Base-by-base conservation (phyloP, 2,888 invertebrate species). In the Drosophila mayaguana region DNA sequence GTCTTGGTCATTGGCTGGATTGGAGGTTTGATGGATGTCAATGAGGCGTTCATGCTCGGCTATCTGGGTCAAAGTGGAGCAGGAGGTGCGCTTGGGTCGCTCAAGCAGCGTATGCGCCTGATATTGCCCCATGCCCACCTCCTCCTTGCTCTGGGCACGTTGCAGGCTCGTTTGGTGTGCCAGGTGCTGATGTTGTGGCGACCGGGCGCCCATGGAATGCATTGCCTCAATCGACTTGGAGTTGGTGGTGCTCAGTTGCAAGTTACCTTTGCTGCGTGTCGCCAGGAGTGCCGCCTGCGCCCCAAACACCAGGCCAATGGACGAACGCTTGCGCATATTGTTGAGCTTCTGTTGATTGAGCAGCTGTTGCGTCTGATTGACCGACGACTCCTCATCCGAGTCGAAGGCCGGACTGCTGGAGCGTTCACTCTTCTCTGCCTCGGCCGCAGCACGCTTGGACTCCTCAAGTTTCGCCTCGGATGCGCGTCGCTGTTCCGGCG, bases 351-450 rank as follows among this genome's bases (percentile, higher is more conserved):
- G 91, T 59, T 92, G 91, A 34, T 72, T 88, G 53, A 92, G 91
- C 76, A 90, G 70, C 45, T 90, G 89, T 56, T 94, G 94, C 1
- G 94, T 93, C 74, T 93, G 93, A 73, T 94, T 95, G 0, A 94
- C 94, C 0, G 95, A 95, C 73, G 96, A 96, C 89, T 98, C 98
- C 73, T 98, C 98, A 91, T 98, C 98, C 0, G 98, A 98, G 87
- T 98, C 98, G 91, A 98, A 98, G 0, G 97, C 97, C 1, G 97
- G 95, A 91, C 98, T 98, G 89, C 98, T 98, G 0, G 98, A 98
- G 46, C 98, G 94, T 84, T 97, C 97, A 7, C 95, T 95, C 82
- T 95, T 95, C 91, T 97, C 96, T 43, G 95, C 94, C 90, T 96
- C 93, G 18, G 83, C 88, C 1, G 90, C 82, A 7, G 91, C 92